Evolutionary conservation across 1,140 invertebrate genomes (phyloP).

Genomic region (Microplitis demolitor): DNA sequence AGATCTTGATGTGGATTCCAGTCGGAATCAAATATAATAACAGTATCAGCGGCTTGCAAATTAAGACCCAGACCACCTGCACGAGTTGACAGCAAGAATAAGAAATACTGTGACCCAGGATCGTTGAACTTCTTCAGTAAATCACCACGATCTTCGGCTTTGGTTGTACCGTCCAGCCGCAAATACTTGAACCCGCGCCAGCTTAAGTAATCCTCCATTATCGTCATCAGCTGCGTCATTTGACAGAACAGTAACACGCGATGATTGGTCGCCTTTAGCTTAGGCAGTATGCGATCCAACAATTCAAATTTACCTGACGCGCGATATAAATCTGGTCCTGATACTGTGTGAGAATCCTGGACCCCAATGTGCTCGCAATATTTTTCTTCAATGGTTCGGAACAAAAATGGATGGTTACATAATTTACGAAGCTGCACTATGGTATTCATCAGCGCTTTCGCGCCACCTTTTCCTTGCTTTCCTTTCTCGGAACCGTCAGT

Average conservation of each 20-base stretch:
- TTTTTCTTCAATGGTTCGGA: slow-evolving; percentile 97
- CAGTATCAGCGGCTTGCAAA: slow-evolving; percentile 97
- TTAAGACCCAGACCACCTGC: slow-evolving; percentile 97
- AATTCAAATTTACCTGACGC: slow-evolving; percentile 98
- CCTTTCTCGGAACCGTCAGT: slow-evolving; percentile 96
- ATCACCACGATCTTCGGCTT: slow-evolving; percentile 96
- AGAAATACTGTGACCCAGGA: slow-evolving; percentile 88
- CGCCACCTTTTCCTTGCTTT: slow-evolving; percentile 91
- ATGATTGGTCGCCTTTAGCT: slow-evolving; percentile 89
- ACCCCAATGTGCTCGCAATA: slow-evolving; percentile 87
- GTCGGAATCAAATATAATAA: slow-evolving; percentile 98
- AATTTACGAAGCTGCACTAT: slow-evolving; percentile 97
- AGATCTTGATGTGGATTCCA: slow-evolving; percentile 99
- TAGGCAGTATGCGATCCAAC: slow-evolving; percentile 96
- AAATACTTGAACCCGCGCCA: slow-evolving; percentile 81
- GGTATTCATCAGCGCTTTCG: slow-evolving; percentile 99
- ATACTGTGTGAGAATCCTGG: slow-evolving; percentile 69
- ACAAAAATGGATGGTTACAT: slow-evolving; percentile 99
- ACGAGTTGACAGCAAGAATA: slow-evolving; percentile 95
- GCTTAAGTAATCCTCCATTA: slow-evolving; percentile 96
- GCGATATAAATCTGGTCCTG: slow-evolving; percentile 88
- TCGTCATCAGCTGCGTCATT: slow-evolving; percentile 99
- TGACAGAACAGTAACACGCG: slow-evolving; percentile 97
- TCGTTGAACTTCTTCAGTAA: slow-evolving; percentile 92
- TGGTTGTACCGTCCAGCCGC: slow-evolving; percentile 93